Evolutionary conservation across 1,140 invertebrate genomes (phyloP).

Genomic region (Fopius arisanus): DNA sequence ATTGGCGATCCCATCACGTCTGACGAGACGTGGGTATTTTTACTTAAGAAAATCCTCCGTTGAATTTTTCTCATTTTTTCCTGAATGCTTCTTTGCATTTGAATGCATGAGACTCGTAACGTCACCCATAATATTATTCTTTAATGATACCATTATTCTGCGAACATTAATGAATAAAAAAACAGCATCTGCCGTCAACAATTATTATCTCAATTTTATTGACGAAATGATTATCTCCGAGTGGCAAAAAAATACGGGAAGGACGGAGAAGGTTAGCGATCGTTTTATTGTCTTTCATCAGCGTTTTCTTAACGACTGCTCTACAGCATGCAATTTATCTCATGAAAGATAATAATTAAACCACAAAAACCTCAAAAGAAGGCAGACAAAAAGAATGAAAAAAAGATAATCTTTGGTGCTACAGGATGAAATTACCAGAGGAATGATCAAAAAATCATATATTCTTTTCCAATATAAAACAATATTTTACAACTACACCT

Average conservation of each 20-base stretch:
- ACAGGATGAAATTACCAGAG: not conserved
- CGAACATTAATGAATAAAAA: no score
- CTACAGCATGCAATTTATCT: not conserved
- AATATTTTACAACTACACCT: not conserved
- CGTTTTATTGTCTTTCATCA: not conserved
- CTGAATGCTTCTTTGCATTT: not conserved
- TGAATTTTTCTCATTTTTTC: not conserved
- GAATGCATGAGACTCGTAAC: no score
- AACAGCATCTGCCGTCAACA: no score
- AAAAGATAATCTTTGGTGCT: not conserved
- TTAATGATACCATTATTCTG: no score
- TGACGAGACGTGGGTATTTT: slow-evolving; percentile 5
- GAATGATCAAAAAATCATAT: not conserved
- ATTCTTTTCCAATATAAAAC: slow-evolving; percentile 3
- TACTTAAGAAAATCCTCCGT: not conserved
- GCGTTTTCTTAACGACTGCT: not conserved
- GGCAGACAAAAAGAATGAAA: no score
- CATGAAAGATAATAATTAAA: not conserved
- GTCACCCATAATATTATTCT: no score
- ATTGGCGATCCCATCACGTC: slow-evolving; percentile 7
- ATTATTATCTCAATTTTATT: no score
- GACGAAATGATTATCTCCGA: no score
- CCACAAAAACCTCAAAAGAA: no score
- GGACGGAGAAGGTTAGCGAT: not conserved
- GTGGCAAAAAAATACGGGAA: not conserved